Evolutionary conservation across 2,888 invertebrate species (phyloP).

Genomic region (Trissoscelio sp.): DNA sequence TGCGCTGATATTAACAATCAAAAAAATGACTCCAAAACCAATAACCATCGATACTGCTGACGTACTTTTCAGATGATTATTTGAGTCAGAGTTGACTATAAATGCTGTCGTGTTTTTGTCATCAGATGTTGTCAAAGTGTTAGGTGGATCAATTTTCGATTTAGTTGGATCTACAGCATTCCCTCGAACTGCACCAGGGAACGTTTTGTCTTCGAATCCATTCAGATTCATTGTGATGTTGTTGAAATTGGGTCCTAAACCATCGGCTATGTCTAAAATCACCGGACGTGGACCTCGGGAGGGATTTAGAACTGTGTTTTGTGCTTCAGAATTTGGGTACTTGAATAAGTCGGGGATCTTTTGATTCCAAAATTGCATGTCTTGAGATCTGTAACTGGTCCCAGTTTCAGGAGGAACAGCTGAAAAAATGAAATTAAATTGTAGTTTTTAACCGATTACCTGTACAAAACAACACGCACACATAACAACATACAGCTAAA

Average conservation of each 20-base stretch:
- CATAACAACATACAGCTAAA: too few species aligned
- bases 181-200: conserved; percentile 33
- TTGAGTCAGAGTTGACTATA: conserved; percentile 76
- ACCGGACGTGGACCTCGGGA: conserved; percentile 76
- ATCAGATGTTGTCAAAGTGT: conserved; percentile 36
- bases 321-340: conserved; percentile 80
- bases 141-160: conserved; percentile 9
- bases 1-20: conserved; percentile 89
- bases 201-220: not conserved
- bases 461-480: too few species aligned
- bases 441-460: not conserved
- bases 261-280: conserved; percentile 76
- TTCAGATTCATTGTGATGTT: conserved; percentile 69
- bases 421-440: conserved; percentile 79
- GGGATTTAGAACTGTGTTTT: conserved; percentile 66
- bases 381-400: conserved; percentile 90
- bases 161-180: conserved; percentile 32
- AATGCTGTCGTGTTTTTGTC: conserved; percentile 13
- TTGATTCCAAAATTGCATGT: conserved; percentile 93
- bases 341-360: conserved; percentile 89
- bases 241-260: conserved; percentile 74
- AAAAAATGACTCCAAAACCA: conserved; percentile 87
- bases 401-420: conserved; percentile 91
- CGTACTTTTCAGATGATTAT: conserved; percentile 72
- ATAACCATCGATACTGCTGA: conserved; percentile 83